These are phyloP conservation scores for Falco punctatus DNA, from an alignment of 2,113 vertebrate species.

Conservation along the genomic window DNA sequence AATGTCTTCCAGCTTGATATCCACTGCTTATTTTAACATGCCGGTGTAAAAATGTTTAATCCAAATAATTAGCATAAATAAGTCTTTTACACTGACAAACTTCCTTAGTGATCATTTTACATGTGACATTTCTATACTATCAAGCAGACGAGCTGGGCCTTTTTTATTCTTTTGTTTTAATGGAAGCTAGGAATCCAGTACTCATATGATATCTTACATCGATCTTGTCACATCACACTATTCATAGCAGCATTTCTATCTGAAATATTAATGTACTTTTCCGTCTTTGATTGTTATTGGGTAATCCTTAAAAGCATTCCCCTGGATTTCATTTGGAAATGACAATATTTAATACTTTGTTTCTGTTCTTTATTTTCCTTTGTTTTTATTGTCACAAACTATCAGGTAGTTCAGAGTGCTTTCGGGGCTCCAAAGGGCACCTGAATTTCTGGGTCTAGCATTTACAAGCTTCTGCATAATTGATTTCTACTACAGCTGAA, in stretches of 20 bases:
- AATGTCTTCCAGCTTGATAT: neutral
- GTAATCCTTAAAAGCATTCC: neutral
- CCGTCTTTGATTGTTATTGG: neutral
- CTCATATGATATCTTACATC: neutral
- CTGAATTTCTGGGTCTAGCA: neutral
- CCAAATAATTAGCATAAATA: neutral
- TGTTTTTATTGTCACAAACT: neutral
- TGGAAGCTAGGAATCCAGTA: neutral
- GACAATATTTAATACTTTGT: neutral
- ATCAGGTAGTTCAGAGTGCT: neutral
- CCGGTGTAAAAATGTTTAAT: neutral
- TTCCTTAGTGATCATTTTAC: neutral
- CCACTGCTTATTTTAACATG: neutral
- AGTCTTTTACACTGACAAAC: neutral
- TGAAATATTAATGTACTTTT: neutral
- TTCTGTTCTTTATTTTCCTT: neutral
- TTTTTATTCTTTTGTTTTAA: neutral
- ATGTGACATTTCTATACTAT: neutral
- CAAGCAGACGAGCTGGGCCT: neutral
- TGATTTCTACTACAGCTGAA: neutral
- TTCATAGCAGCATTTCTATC: neutral
- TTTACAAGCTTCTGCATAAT: neutral
- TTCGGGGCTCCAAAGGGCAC: neutral
- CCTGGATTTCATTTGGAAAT: neutral
- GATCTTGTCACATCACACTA: neutral